Evolutionary conservation across 2,113 vertebrate species (phyloP).

Genomic region (Condylura cristata): DNA sequence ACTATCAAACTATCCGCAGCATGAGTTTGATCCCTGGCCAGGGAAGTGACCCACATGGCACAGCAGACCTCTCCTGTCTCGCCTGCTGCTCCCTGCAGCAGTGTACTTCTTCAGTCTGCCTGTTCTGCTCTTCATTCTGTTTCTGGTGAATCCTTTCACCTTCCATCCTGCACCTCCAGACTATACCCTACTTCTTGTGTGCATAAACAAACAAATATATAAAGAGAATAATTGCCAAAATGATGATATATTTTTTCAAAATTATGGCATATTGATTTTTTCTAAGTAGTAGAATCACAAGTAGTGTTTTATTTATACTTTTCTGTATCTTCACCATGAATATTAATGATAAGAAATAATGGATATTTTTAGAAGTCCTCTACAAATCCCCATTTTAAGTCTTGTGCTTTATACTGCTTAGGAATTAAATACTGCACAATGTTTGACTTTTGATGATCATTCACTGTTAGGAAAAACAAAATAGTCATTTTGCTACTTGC

Average conservation of each 20-base stretch:
- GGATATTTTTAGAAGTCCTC: not conserved
- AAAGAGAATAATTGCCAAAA: not conserved
- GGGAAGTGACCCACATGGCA: no score
- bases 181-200: no score
- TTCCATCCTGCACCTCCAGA: no score
- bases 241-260: not conserved
- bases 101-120: not conserved
- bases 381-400: not conserved
- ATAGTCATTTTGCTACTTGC: not conserved
- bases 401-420: not conserved
- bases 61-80: not conserved
- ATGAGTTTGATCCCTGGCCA: no score
- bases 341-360: not conserved
- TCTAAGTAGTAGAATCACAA: not conserved
- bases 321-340: not conserved
- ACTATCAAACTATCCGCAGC: no score
- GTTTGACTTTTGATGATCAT: not conserved
- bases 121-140: not conserved
- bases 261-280: not conserved
- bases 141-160: not conserved
- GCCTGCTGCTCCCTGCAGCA: not conserved
- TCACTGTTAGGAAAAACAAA: conserved; percentile 7
- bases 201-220: no score
- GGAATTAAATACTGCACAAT: conserved; percentile 1
- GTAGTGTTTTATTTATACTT: not conserved